These are phyloP conservation scores for Dicroscelio sp. DNA, from an alignment of 2,888 invertebrate genomes.

Conservation along the genomic window DNA sequence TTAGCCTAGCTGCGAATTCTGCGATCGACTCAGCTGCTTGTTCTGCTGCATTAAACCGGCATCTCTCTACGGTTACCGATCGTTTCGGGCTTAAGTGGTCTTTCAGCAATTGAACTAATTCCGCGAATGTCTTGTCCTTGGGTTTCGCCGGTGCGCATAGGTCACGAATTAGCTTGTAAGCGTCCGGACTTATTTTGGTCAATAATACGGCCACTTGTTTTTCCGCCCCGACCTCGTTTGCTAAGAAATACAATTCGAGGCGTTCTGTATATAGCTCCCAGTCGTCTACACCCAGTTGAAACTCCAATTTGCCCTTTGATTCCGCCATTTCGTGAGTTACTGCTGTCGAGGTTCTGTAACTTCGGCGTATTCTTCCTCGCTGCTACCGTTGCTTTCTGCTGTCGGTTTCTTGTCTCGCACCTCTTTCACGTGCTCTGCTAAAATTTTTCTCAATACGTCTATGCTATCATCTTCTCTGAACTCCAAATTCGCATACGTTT, in stretches of 20 bases:
- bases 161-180: conserved; percentile 65
- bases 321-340: not conserved
- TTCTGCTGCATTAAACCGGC: conserved; percentile 31
- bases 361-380: too few species aligned
- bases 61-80: conserved; percentile 71
- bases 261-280: conserved; percentile 74
- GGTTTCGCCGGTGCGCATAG: conserved; percentile 77
- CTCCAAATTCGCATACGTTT: too few species aligned
- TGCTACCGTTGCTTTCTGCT: too few species aligned
- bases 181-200: conserved; percentile 64
- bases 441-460: too few species aligned
- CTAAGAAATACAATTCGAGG: conserved; percentile 76
- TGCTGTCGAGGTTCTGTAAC: too few species aligned
- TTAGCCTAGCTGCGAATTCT: conserved; percentile 88
- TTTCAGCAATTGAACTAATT: conserved; percentile 70
- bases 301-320: not conserved
- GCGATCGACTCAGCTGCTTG: conserved; percentile 31
- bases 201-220: conserved; percentile 73
- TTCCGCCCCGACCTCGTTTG: conserved; percentile 66
- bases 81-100: conserved; percentile 76
- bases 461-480: too few species aligned
- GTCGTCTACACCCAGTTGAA: conserved; percentile 36
- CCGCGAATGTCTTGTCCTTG: conserved; percentile 55
- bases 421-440: too few species aligned
- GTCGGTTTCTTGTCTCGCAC: not conserved